Base-by-base conservation (phyloP, 2,113 vertebrate species). In the Antechinus stuartii region DNA sequence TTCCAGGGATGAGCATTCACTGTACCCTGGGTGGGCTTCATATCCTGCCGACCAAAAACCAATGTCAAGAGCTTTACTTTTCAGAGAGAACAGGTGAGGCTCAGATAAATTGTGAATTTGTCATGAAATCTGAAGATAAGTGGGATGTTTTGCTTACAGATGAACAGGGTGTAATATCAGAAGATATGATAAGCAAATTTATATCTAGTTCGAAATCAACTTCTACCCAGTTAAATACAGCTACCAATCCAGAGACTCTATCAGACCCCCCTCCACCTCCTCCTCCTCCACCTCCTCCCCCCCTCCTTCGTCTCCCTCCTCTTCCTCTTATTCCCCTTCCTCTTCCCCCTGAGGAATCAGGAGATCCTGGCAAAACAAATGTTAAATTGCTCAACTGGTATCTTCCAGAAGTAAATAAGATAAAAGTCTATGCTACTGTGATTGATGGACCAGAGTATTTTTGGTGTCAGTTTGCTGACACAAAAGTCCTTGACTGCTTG, bases 111-210 rank as follows among this genome's bases (percentile, higher is more conserved):
- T 99, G 99, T 96, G 98, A 98, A 53, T 99, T 99, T 97, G 96
- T 99, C 46, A 98, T 97, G 93, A 98, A 98, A 95, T 97, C 97
- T 91, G 98, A 97, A 14, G 98, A 97, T 90, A 98, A 98, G 89
- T 99, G 99, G 99, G 98, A 99, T 97, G 99, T 99, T 93, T 97
- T 96, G 95, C 99, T 99, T 52, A 96, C 98, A 46, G 99, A 99
- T 35, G 61, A 97, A 56, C 98, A 98, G 54, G 98, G 98, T 91
- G 8, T 97, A 95, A 92, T 99, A 89, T 97, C 94, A 11, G 98
- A 98, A 68, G 97, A 99, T 92, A 61, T 98, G 8, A 91, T 97
- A 35, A 92, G 53, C 93, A 95, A 54, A 89, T 89, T 97, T 89
- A 0, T 47, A 90, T 94, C 91, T 61, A 91, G 4, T n/a, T 92